Percentiles rank a stretch among this genome's conserved stretches.
Evolutionary conservation across 2,113 vertebrate species (phyloP).

Genomic region (Burhinus bistriatus): DNA sequence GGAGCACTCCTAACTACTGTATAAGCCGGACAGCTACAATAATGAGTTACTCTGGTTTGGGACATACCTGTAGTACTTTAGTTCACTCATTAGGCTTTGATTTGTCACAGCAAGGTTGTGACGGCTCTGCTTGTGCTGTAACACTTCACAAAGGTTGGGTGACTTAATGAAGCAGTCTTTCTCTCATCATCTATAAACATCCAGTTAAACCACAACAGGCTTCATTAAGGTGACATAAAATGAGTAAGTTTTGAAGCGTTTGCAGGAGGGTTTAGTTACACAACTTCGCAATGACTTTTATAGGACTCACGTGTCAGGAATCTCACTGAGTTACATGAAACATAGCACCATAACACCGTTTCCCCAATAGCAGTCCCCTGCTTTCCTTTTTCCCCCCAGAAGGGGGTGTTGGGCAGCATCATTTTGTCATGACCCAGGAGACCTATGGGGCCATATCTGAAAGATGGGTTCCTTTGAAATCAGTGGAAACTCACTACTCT

Average conservation of each 20-base stretch:
- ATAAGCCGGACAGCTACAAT: background rate
- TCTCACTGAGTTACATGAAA: rapidly evolving
- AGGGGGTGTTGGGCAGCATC: rapidly evolving
- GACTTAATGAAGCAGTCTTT: background rate
- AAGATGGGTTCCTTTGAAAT: background rate
- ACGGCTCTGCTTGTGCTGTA: background rate
- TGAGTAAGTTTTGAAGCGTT: background rate
- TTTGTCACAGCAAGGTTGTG: background rate
- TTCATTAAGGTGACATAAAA: background rate
- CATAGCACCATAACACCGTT: rapidly evolving
- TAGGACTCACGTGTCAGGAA: background rate
- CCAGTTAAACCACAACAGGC: background rate
- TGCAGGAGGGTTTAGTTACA: background rate
- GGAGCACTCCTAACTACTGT: background rate
- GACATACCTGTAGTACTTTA: background rate
- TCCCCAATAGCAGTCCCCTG: background rate
- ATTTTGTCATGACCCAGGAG: background rate
- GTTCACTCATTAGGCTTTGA: background rate
- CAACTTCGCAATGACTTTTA: background rate
- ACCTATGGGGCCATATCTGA: background rate
- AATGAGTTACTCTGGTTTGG: background rate
- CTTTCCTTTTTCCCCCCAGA: background rate
- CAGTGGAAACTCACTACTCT: background rate
- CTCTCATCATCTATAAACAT: background rate
- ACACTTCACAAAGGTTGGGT: background rate